Conservation (phyloP, 1,140 invertebrate genomes). For the Chrysomallon squamiferum region DNA sequence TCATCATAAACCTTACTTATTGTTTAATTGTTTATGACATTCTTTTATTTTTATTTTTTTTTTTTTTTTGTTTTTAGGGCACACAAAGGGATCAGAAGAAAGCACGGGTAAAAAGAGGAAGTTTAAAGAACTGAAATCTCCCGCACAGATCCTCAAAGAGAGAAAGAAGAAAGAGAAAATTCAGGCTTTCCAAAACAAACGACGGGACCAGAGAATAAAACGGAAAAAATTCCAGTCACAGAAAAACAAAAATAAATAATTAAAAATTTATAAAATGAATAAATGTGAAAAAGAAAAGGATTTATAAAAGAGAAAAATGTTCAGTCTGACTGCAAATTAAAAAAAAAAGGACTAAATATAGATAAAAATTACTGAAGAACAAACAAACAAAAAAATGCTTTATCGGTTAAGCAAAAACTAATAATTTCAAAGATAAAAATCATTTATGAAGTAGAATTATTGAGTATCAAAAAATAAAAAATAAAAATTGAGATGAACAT, state of each 20-base stretch:
- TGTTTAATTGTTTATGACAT: too few species aligned
- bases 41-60: too few species aligned
- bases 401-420: not conserved
- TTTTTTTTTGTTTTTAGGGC: too few species aligned
- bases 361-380: not conserved
- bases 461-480: too few species aligned
- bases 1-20: too few species aligned
- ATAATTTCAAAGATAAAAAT: not conserved
- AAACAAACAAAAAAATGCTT: not conserved
- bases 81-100: constrained; percentile 53
- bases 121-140: constrained; percentile 68
- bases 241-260: not conserved
- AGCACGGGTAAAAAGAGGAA: constrained; percentile 52
- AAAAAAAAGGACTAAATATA: not conserved
- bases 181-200: constrained; percentile 56
- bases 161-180: constrained; percentile 69
- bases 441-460: too few species aligned
- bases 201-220: constrained; percentile 39
- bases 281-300: too few species aligned
- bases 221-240: not conserved
- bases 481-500: too few species aligned
- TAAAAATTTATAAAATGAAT: too few species aligned
- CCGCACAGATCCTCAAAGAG: constrained; percentile 76
- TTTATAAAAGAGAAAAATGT: not conserved
- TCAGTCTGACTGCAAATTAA: not conserved